Percentiles rank a stretch among this genome's conserved stretches.
Evolutionary conservation across 2,113 vertebrate genomes (phyloP).

Genomic region (Oplegnathus fasciatus): DNA sequence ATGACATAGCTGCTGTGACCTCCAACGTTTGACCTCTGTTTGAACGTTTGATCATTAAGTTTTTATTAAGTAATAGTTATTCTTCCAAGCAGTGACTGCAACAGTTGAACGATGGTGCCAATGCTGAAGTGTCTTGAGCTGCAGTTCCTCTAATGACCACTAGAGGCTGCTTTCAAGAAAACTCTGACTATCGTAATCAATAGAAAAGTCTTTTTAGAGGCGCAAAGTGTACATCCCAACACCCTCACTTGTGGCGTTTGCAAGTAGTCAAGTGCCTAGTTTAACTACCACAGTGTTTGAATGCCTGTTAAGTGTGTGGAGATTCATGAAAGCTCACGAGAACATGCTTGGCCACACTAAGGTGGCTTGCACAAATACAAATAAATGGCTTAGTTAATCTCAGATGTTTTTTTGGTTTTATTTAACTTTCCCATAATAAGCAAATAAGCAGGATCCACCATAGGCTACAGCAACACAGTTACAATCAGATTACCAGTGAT

Average conservation of each 20-base stretch:
- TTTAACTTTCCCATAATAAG: background rate
- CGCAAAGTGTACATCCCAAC: background rate
- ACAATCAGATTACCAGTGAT: background rate
- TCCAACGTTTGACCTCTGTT: background rate
- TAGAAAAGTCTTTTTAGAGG: background rate
- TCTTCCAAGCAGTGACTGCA: background rate
- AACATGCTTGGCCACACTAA: background rate
- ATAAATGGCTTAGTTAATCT: background rate
- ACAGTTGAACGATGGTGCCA: background rate
- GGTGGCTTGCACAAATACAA: background rate
- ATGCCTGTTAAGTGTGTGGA: too few species aligned
- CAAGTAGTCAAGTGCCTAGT: background rate
- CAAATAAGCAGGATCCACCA: background rate
- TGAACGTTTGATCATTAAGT: background rate
- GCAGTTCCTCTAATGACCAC: conserved; percentile 2
- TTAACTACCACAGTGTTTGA: background rate
- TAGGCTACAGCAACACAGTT: background rate
- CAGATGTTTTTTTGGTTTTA: background rate
- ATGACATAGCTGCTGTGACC: background rate
- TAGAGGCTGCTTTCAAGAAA: conserved; percentile 4
- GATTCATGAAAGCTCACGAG: background rate
- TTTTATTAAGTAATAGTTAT: background rate
- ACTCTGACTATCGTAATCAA: background rate
- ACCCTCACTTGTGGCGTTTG: background rate
- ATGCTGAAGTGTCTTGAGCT: background rate